These are phyloP conservation scores for Xenus cinereus DNA, from an alignment of 2,113 vertebrate genomes.

Conservation along the genomic window DNA sequence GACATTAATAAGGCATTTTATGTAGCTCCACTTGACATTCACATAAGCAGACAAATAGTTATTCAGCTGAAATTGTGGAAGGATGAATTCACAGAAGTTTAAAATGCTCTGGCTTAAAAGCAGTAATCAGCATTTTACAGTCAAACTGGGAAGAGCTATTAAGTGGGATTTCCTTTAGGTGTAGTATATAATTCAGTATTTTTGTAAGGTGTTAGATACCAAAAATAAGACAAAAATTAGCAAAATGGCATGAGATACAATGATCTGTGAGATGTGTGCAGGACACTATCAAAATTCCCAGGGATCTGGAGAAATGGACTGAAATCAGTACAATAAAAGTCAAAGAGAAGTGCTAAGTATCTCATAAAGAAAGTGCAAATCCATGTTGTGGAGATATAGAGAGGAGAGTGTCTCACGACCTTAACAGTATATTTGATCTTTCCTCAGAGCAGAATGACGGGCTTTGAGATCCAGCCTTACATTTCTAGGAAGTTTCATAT, in stretches of 20 bases:
- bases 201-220: background rate
- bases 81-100: background rate
- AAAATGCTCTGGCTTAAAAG: background rate
- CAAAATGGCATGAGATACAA: background rate
- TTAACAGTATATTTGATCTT: background rate
- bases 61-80: background rate
- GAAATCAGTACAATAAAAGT: background rate
- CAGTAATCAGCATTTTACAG: background rate
- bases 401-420: fast-evolving
- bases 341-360: background rate
- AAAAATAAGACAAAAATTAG: background rate
- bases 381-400: background rate
- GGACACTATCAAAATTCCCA: background rate
- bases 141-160: background rate
- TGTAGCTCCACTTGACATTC: background rate
- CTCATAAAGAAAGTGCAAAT: fast-evolving
- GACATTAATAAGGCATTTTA: background rate
- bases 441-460: background rate
- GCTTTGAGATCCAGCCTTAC: background rate
- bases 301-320: background rate
- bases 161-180: background rate
- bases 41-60: background rate
- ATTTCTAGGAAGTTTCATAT: background rate
- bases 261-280: background rate
- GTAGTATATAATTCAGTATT: background rate